Evolutionary conservation across 2,888 invertebrate genomes (phyloP).

Genomic region (Leptopilina drosophilae): DNA sequence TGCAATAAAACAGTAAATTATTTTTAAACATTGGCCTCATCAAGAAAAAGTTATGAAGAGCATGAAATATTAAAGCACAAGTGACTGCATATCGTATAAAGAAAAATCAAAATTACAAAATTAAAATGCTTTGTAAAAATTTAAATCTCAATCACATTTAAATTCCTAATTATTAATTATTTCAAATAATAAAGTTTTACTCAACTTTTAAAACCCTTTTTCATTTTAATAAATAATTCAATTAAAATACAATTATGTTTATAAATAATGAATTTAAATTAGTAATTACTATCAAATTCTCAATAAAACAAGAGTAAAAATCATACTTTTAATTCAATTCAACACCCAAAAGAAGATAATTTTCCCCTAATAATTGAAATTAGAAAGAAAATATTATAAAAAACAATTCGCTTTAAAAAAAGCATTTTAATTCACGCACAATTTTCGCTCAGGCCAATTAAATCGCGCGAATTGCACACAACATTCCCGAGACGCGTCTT

Average conservation of each 20-base stretch:
- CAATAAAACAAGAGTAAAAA: too few relatives aligned
- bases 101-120: constrained; percentile 23
- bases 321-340: too few relatives aligned
- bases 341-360: too few relatives aligned
- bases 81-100: constrained; percentile 22
- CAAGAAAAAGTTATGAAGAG: not conserved
- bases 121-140: constrained; percentile 1
- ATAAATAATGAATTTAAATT: too few relatives aligned
- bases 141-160: not conserved
- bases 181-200: not conserved
- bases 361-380: not conserved
- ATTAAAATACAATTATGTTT: too few relatives aligned
- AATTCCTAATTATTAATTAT: not conserved
- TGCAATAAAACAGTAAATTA: not conserved
- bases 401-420: not conserved
- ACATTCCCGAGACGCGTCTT: constrained; percentile 36
- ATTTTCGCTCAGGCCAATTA: constrained; percentile 33
- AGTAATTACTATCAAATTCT: too few relatives aligned
- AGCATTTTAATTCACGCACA: constrained; percentile 37
- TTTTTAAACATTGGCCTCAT: too few relatives aligned
- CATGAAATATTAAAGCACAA: constrained; percentile 1
- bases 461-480: constrained; percentile 35
- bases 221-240: too few relatives aligned
- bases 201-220: not conserved
- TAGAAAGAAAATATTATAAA: not conserved